Evolutionary conservation across 2,113 vertebrate species (phyloP), one percentile per base, ranked within the genome.

Genomic region (Sander vitreus): DNA sequence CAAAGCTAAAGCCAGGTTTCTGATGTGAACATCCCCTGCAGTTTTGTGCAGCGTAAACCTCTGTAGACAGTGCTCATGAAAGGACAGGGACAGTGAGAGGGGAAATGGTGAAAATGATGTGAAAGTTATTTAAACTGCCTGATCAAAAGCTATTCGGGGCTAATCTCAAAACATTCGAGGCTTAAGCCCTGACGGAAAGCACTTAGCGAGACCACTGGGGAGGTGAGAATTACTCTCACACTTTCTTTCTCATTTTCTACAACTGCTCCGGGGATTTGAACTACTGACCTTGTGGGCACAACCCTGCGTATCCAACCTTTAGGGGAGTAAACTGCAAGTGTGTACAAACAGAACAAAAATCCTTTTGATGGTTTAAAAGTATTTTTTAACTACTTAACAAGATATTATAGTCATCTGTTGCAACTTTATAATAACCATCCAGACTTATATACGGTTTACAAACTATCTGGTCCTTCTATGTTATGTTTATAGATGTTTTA

Each of bases 91-190:
- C 43, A 39, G 79, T 47, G 67, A 57, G 65, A 83, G 76, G 83
- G 70, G 78, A 78, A 36, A 51, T 27, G 23, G 33, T 83, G 64
- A 82, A 70, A 86, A 81, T 82, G 64, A 83, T 88, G 71, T 79
- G 74, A 80, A 91, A 85, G 60, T 65, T 68, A 67, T 79, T 90
- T 72, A 48, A 88, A 85, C 39, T 83, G 65, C 39, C 55, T 36
- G 76, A 88, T 90, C 81, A 83, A 89, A 87, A 85, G 83, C 83
- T 70, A 53, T 66, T 53, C 16, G 2, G 23, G 63, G 71, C 72
- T 92, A 78, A 92, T 89, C 83, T 85, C 39, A 59, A 83, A 85
- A 87, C 81, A 87, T 84, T 86, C 6, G 0, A 19, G 66, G 76
- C 25, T 78, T 77, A 86, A 81, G 53, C 68, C 51, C 55, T 65